phyloP scores from a whole-genome alignment of 2,113 vertebrate genomes.

The Pachycephala philippinensis region DNA sequence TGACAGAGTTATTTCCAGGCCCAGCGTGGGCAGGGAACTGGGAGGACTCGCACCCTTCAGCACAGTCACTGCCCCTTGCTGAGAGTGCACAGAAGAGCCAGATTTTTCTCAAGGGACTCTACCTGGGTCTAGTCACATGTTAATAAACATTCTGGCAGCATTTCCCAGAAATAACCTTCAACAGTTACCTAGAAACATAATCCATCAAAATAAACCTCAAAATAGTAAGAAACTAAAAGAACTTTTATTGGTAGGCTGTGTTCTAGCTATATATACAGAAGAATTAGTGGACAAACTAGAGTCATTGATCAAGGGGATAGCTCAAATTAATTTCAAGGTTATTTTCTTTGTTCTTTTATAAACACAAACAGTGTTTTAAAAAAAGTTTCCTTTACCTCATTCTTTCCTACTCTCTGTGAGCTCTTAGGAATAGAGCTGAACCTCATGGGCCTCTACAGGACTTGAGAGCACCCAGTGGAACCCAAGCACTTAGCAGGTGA shows the following conservation, averaged over 20 bases:
- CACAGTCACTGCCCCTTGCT: neutral
- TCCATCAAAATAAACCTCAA: constrained; percentile 37
- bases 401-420: neutral
- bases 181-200: constrained; percentile 31
- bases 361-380: neutral
- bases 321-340: neutral
- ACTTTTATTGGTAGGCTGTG: neutral
- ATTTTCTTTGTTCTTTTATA: neutral
- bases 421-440: neutral
- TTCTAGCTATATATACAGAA: neutral
- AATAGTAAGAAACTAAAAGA: neutral
- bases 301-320: neutral
- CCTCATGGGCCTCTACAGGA: neutral
- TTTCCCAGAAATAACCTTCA: constrained; percentile 46
- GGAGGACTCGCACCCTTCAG: neutral
- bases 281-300: neutral
- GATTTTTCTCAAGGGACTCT: neutral
- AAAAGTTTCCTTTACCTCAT: neutral
- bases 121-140: neutral
- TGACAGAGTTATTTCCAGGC: constrained; percentile 44
- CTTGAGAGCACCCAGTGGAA: neutral
- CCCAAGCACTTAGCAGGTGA: neutral
- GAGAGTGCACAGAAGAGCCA: neutral
- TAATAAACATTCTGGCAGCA: constrained; percentile 29
- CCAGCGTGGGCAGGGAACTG: constrained; percentile 16